A percentile compares a stretch with the other conserved stretches of the same genome.
These are phyloP conservation scores for Melangyna quadrimaculata DNA, from an alignment of 2,888 invertebrate species.

Conservation along the genomic window DNA sequence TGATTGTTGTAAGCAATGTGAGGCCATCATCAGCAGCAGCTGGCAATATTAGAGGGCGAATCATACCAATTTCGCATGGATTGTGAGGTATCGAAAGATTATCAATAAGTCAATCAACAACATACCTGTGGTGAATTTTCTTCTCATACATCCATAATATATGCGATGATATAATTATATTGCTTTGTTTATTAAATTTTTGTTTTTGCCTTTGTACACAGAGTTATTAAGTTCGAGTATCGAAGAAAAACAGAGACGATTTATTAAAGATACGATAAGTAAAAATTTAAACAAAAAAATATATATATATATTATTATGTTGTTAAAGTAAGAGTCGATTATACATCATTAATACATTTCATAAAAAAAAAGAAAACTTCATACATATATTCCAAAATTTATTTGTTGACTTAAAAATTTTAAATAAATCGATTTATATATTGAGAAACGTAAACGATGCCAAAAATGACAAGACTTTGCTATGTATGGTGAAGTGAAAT, in stretches of 20 bases:
- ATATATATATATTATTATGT: slow-evolving; percentile 28
- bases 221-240: slow-evolving; percentile 63
- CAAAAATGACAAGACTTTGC: neutral
- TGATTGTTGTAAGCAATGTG: slow-evolving; percentile 31
- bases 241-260: slow-evolving; percentile 52
- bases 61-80: slow-evolving; percentile 7
- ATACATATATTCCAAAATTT: slow-evolving; percentile 5
- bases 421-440: neutral
- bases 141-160: too few relatives aligned
- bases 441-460: neutral
- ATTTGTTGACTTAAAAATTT: neutral
- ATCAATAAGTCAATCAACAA: slow-evolving; percentile 41
- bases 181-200: slow-evolving; percentile 38
- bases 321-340: slow-evolving; percentile 37
- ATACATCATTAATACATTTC: slow-evolving; percentile 45
- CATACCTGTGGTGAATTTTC: slow-evolving; percentile 62
- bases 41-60: slow-evolving; percentile 4
- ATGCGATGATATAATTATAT: slow-evolving; percentile 36
- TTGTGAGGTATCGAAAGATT: slow-evolving; percentile 44
- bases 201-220: slow-evolving; percentile 64
- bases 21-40: too few relatives aligned
- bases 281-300: neutral
- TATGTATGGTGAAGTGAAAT: neutral
- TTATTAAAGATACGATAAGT: slow-evolving; percentile 54
- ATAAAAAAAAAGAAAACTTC: neutral